phyloP scores from a whole-genome alignment of 2,113 vertebrate species.

The Chiloscyllium plagiosum region DNA sequence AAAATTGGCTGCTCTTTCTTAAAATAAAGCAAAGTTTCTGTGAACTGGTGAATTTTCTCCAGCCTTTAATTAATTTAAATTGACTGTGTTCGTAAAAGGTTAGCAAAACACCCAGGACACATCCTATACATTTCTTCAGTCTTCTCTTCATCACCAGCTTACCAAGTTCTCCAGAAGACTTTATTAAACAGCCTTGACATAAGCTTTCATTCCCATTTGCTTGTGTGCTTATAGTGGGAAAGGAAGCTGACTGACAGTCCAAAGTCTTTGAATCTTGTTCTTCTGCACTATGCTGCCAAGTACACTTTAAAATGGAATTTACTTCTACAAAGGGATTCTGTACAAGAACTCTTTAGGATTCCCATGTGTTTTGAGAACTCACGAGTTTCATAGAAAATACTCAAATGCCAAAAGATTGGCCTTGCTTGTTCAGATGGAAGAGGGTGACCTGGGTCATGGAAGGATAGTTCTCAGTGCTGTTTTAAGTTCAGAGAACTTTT shows the following conservation, averaged over 20 bases:
- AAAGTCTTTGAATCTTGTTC: not conserved
- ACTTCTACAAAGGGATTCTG: not conserved
- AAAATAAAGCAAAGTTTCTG: constrained; percentile 21
- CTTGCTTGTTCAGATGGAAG: not conserved
- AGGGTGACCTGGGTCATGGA: not conserved
- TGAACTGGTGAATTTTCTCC: not conserved
- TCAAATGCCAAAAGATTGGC: not conserved
- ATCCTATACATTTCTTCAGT: not conserved
- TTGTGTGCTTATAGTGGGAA: not conserved
- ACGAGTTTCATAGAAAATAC: not conserved
- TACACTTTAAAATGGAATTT: not conserved
- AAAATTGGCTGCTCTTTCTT: not conserved
- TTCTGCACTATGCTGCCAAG: not conserved
- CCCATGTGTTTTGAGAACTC: not conserved
- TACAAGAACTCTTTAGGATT: not conserved
- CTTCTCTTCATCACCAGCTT: not conserved
- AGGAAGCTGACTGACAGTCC: not conserved
- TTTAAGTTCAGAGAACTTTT: not conserved
- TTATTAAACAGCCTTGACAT: not conserved
- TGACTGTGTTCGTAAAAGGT: constrained; percentile 31
- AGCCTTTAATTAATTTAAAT: not conserved
- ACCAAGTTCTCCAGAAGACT: not conserved
- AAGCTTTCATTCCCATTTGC: not conserved
- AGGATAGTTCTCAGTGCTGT: not conserved
- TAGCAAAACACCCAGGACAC: constrained; percentile 19